These are phyloP conservation scores for Parus major DNA, from an alignment of 2,113 vertebrate species.

Conservation along the genomic window DNA sequence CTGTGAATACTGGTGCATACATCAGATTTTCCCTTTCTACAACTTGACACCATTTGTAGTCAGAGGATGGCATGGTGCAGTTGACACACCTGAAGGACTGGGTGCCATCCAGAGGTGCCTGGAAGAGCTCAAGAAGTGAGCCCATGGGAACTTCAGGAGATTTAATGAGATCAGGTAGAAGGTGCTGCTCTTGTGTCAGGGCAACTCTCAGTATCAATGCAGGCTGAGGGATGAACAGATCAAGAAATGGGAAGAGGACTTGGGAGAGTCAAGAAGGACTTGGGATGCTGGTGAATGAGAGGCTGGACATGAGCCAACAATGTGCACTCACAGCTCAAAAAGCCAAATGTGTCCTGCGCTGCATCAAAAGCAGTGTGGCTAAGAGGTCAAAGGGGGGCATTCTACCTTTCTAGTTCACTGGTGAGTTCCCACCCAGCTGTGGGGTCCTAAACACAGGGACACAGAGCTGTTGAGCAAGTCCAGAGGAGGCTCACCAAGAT, in stretches of 20 bases:
- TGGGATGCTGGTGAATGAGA: background rate
- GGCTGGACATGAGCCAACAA: background rate
- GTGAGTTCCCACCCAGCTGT: background rate
- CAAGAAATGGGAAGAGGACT: background rate
- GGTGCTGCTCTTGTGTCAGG: background rate
- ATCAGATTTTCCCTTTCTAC: background rate
- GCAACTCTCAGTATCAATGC: background rate
- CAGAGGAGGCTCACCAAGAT: background rate
- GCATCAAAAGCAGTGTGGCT: rapidly evolving
- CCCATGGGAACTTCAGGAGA: background rate
- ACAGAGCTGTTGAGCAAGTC: background rate
- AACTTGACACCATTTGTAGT: background rate
- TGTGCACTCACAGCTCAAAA: background rate
- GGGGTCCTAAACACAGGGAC: background rate
- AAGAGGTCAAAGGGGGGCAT: background rate
- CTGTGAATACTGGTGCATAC: background rate
- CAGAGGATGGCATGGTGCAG: background rate
- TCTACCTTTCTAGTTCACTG: background rate
- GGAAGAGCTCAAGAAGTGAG: background rate
- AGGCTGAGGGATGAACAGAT: background rate
- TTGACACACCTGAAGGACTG: background rate
- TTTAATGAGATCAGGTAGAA: background rate
- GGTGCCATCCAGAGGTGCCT: background rate
- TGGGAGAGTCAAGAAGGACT: background rate
- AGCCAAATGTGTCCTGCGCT: background rate